Evolutionary conservation across 1,140 invertebrate species (phyloP), one percentile per base, ranked within the genome.

Genomic region (Eupeodes corollae): DNA sequence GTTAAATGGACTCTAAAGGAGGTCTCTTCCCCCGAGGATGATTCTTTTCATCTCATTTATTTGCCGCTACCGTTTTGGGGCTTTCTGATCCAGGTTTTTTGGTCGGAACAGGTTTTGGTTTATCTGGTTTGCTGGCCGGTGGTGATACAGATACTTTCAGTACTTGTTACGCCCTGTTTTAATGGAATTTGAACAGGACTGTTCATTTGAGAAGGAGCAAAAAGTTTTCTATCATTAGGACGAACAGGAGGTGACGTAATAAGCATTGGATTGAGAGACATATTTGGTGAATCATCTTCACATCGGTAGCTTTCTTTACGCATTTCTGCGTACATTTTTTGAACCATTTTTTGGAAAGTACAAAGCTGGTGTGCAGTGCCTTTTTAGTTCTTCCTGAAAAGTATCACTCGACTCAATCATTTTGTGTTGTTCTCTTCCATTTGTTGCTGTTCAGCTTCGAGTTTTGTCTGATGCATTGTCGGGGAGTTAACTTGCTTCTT

Each of bases 381-480:
- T 92, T 65, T 91, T 93, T 6, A 97, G 74, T 71, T 97, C 91
- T 59, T 90, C 85, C 65, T 94, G 88, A 73, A 98, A 98, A 18
- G 79, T 72, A 61, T 95, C 90, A 68, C 91, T 95, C 14, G 88
- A 88, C 70, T 97, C 92, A 30, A 90, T 79, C 70, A 98, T 96
- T 67, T 94, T 93, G 42, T 87, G 76, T 69, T 97, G 97, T 67
- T 95, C 68, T 97, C 93, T 70, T 97, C 92, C 59, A 97, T 96
- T 69, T 93, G 88, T 63, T 93, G 85, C 49, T 98, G 67, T 70
- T 98, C 95, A 13, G 88, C 85, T 70, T 97, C 92, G 16, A 98
- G 70, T 68, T 97, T 98, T 77, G 92, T 95, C 78, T 96, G 94
- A 73, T 98, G 94, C 87, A 92, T 96, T 1, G 91, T 95, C 32